Evolutionary conservation across 2,797 vertebrate genomes (phyloP).

Genomic region (Enteromius treurensis): DNA sequence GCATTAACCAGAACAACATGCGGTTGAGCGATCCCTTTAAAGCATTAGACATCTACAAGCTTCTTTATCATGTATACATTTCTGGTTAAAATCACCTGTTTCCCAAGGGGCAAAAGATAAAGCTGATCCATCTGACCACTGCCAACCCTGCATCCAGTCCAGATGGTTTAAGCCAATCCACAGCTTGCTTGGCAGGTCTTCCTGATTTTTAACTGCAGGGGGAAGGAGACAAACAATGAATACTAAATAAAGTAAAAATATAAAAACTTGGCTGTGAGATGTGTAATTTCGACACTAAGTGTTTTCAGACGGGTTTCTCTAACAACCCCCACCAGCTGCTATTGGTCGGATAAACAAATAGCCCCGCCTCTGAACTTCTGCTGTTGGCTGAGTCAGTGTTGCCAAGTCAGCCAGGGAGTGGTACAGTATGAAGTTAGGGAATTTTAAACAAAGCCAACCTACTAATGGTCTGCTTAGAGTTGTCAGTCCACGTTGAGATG

Average conservation of each 20-base stretch:
- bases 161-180: conserved; percentile 96
- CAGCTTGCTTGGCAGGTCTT: conserved; percentile 78
- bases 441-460: not conserved
- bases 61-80: not conserved
- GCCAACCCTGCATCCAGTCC: conserved; percentile 89
- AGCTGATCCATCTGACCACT: conserved; percentile 93
- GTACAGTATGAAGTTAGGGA: not conserved
- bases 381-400: not conserved
- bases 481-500: not conserved
- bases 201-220: conserved; percentile 36
- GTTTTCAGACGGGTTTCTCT: not conserved
- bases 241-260: not conserved
- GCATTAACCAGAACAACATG: not conserved
- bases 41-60: not conserved
- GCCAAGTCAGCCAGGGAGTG: not conserved
- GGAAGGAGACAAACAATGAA: not conserved
- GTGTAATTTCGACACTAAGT: not conserved
- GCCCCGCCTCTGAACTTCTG: not conserved
- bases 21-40: not conserved
- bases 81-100: conserved; percentile 74
- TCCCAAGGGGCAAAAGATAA: conserved; percentile 86
- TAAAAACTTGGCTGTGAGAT: not conserved
- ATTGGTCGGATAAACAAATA: not conserved
- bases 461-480: not conserved
- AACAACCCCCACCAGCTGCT: not conserved